Evolutionary conservation across 2,113 vertebrate genomes (phyloP), one percentile per base, ranked within the genome.

Genomic region (Perca schrenkii): DNA sequence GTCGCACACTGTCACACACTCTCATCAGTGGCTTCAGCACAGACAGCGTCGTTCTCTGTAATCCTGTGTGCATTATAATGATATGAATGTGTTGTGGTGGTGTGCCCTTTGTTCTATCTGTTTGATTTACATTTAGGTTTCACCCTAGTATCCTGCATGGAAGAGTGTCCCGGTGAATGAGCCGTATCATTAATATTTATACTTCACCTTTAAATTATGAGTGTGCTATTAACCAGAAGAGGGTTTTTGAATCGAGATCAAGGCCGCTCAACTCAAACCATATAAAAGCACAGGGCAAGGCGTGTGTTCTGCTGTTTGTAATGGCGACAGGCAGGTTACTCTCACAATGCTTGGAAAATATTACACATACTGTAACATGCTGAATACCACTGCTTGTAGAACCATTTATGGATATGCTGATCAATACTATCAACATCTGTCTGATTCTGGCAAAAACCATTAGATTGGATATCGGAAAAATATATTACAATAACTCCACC

Each of bases 131-230:
- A 62, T 58, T 80, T 57, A 60, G 71, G 70, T 52, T 57, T 77
- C 56, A 77, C 76, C 60, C 36, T 22, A 11, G 36, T 65, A 25
- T 53, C 46, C 80, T 69, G 74, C 4, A 2, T 74, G 67, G 65
- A 71, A 80, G 77, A 84, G 79, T 66, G 74, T 79, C 73, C 71
- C 15, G 49, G 64, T 85, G 83, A 89, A 88, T 75, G 74, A 90
- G 77, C 79, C 1, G 0, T 72, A 68, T 83, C 92, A 89, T 91
- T 86, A 89, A 88, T 92, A 92, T 93, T 90, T 85, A 92, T 84
- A 77, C 74, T 88, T 90, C 86, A 91, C 80, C 85, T 91, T 91
- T 89, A 88, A 89, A 90, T 80, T 80, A 85, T 72, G 73, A 90
- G 91, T 52, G 86, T 74, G 70, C 80, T 76, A 86, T 79, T 57